Base-by-base conservation (phyloP, 2,113 vertebrate species). In the Ceuthmochares aereus region DNA sequence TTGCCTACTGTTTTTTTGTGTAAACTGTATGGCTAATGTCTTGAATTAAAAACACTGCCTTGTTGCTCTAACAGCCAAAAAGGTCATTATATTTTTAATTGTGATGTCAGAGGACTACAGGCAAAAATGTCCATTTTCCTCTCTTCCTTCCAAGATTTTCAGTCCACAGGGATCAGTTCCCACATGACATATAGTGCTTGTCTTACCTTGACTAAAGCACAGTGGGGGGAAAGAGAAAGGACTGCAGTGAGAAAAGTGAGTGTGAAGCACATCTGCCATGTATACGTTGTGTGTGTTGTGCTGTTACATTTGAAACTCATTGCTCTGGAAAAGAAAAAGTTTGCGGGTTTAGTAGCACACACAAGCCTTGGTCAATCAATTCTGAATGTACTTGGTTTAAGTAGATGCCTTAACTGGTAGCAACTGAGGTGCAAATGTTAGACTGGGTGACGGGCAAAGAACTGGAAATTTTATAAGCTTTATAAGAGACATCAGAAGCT, bases 211-310 rank as follows among this genome's bases (percentile, higher is more conserved):
- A 4, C 49, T 64, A 47, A 68, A 82, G 37, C 14, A 54, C 69
- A 78, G 34, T 0, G 2, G 12, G 55, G 49, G 42, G 36, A 81
- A 80, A 68, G 25, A 10, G 21, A 66, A 51, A 59, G 10, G 22
- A 64, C n/a, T 18, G 16, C 0, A 1, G 25, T 45, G 54, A 78
- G 42, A 73, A 87, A 67, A 0, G 0, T 11, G 13, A 9, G 20
- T 1, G 2, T 13, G 36, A 87, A 16, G 19, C 36, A 30, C 4
- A 22, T 30, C 18, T 66, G 40, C 22, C 54, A 13, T 76, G 5
- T 8, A 3, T 12, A 21, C 14, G 9, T 29, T 43, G 4, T 12
- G 23, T 59, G 45, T 54, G 30, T 19, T 67, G 30, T 29, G 14
- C 47, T 43, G 5, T 30, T 58, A 11, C 0, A 0, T 63, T 75